A percentile compares a stretch with the other conserved stretches of the same genome.
phyloP scores from a whole-genome alignment of 2,888 invertebrate genomes.

The Tetragonula carbonaria region DNA sequence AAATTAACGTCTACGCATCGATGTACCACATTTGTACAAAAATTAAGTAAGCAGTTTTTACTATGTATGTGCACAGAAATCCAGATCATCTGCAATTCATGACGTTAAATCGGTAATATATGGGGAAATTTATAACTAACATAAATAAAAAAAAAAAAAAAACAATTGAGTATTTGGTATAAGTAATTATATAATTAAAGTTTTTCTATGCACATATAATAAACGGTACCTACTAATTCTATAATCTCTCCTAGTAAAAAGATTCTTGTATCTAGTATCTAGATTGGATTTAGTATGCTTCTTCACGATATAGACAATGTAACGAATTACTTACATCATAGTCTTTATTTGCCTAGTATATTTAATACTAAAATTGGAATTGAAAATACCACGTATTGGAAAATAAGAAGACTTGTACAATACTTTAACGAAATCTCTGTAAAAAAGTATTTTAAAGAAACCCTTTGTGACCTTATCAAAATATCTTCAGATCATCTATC shows the following conservation, averaged over 20 bases:
- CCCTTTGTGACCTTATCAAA: background rate
- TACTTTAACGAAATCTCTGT: too few species aligned
- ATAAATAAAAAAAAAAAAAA: slow-evolving; percentile 31
- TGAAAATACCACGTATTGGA: background rate
- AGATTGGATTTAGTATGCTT: background rate
- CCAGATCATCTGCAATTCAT: background rate
- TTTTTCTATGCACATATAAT: slow-evolving; percentile 9
- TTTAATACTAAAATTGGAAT: background rate
- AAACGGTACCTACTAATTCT: background rate
- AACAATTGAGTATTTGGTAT: slow-evolving; percentile 42
- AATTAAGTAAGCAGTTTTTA: slow-evolving; percentile 8
- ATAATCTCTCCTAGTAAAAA: background rate
- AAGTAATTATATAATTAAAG: slow-evolving; percentile 23
- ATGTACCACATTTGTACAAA: background rate
- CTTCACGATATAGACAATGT: background rate
- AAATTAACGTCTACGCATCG: background rate
- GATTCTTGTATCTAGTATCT: background rate
- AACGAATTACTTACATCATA: background rate
- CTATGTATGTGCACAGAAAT: background rate
- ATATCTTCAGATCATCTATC: background rate
- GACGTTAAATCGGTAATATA: background rate
- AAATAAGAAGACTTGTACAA: background rate
- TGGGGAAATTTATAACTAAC: background rate
- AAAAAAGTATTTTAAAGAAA: too few species aligned
- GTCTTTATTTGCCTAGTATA: background rate